Evolutionary conservation across 2,888 invertebrate species (phyloP).

Genomic region (Pelosia muscerda): DNA sequence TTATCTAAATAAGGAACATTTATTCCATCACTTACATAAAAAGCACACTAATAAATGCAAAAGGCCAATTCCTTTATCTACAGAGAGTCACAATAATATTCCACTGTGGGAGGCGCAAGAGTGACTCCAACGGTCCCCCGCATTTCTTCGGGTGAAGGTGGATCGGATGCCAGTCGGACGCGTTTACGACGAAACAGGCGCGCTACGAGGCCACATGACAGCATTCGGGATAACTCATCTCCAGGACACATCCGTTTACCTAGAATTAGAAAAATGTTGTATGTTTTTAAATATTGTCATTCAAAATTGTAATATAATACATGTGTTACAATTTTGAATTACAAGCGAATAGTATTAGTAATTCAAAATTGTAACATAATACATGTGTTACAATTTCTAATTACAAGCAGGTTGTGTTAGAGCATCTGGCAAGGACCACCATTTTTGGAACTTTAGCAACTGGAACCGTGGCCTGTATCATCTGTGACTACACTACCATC

Average conservation of each 20-base stretch:
- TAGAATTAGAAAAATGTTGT: conserved; percentile 61
- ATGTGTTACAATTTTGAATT: too few relatives aligned
- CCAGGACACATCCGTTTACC: conserved; percentile 95
- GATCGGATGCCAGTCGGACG: conserved; percentile 84
- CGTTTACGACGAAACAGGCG: conserved; percentile 89
- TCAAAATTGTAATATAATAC: too few relatives aligned
- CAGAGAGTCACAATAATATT: conserved; percentile 68
- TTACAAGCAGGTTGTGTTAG: too few relatives aligned
- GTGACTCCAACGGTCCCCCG: conserved; percentile 92
- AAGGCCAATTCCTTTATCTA: conserved; percentile 24
- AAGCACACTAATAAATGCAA: neutral
- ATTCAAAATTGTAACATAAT: too few relatives aligned
- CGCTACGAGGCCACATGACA: conserved; percentile 89
- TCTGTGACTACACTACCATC: too few relatives aligned
- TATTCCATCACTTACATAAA: neutral
- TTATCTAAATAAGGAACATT: neutral
- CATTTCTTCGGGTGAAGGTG: conserved; percentile 82
- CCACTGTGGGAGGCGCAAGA: conserved; percentile 88
- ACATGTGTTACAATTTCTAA: too few relatives aligned
- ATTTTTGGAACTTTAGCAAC: too few relatives aligned
- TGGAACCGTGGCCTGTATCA: too few relatives aligned
- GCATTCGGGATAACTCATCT: conserved; percentile 93
- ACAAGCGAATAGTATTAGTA: too few relatives aligned
- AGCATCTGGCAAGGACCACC: too few relatives aligned
- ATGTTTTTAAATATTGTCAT: neutral